Percentiles rank a stretch among this genome's conserved stretches.
Conservation (phyloP, 2,113 vertebrate species). For the Aldabrachelys gigantea region DNA sequence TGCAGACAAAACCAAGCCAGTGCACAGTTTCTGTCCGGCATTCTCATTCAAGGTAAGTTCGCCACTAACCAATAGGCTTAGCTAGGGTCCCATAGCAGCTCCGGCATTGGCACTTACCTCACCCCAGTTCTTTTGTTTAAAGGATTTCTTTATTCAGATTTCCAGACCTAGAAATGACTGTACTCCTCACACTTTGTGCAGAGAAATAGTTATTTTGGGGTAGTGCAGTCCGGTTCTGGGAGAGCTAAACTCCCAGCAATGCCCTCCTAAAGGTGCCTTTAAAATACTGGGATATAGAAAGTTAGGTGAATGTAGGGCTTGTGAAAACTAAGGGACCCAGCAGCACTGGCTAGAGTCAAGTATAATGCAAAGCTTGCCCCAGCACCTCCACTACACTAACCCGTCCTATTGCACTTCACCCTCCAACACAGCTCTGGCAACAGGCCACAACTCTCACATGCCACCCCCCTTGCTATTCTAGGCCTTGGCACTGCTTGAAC, state of each 20-base stretch:
- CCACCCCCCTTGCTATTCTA: constrained; percentile 33
- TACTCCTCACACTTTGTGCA: background rate
- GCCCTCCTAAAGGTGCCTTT: background rate
- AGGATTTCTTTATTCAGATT: background rate
- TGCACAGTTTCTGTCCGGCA: background rate
- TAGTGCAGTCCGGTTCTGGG: background rate
- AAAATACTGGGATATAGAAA: background rate
- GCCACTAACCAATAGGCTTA: background rate
- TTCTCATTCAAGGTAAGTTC: background rate
- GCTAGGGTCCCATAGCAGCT: background rate
- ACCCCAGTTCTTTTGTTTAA: background rate
- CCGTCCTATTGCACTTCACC: background rate
- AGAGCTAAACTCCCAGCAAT: background rate
- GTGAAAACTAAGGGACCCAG: background rate
- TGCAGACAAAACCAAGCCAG: constrained; percentile 51
- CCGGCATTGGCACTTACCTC: background rate
- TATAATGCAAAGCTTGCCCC: constrained; percentile 8
- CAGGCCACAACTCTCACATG: background rate
- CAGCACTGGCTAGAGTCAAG: background rate
- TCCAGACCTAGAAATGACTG: background rate
- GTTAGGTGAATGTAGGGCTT: background rate
- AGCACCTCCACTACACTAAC: background rate
- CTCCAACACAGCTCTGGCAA: background rate
- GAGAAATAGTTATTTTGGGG: background rate
- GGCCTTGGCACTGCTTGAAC: background rate